Base-by-base conservation (phyloP, 2,113 vertebrate species). In the Anguilla rostrata region DNA sequence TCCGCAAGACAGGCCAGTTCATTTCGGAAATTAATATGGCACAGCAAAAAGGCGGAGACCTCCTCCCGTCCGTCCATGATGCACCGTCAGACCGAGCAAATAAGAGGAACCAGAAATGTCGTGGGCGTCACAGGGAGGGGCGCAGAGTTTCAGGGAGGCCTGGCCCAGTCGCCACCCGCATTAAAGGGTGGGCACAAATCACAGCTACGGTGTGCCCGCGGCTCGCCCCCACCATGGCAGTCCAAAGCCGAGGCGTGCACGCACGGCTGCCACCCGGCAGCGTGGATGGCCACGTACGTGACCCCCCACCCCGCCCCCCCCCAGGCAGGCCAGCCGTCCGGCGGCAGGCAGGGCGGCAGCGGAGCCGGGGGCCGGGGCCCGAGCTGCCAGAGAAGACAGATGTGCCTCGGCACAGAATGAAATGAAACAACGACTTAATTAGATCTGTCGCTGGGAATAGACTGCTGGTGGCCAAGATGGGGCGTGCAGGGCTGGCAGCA, bases 381-480 rank as follows among this genome's bases (percentile, higher is more conserved):
- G 26, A 78, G 66, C 86, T 87, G 86, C 86, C 86, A 87, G 81
- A 29, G 16, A 87, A 78, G 86, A 87, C 83, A 8, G 78, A 84
- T 87, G 87, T 81, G 46, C 39, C 71, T 40, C 83, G 34, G 26
- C 26, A 3, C 20, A 81, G 49, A 87, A 75, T 85, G 83, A 84
- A 87, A 87, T 84, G 83, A 87, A 78, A 84, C 83, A 84, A 87
- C 87, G 43, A 75, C 86, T 82, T 87, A 87, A 87, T 87, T 87
- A 85, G 81, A 84, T 87, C 86, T 82, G 81, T 53, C 71, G 39
- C 82, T 87, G 86, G 86, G 83, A 86, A 78, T 75, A n/a, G 80
- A 87, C 82, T 78, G 63, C 86, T 83, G 82, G 86, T 87, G 86
- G 81, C 49, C 57, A 22, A 40, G 49, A 71, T 4, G 26, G 86